phyloP scores from a whole-genome alignment of 2,113 vertebrate genomes.

The Cacatua alba region DNA sequence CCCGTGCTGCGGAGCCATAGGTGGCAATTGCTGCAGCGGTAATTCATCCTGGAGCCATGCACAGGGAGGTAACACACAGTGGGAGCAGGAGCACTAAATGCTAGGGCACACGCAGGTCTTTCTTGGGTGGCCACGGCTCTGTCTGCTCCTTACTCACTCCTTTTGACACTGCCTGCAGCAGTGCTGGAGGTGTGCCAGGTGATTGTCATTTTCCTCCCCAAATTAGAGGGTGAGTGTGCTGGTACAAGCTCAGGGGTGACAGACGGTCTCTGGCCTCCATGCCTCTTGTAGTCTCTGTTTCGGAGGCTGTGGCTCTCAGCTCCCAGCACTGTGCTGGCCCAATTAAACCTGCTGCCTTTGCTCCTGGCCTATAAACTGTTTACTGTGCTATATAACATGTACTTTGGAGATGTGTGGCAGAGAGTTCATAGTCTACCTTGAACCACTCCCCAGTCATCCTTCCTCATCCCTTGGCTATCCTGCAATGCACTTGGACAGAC shows the following conservation, averaged over 20 bases:
- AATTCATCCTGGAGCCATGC: not conserved
- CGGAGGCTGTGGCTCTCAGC: not conserved
- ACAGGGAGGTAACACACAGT: not conserved
- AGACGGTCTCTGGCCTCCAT: accelerated
- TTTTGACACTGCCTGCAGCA: not conserved
- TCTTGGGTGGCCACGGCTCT: not conserved
- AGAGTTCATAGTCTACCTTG: not conserved
- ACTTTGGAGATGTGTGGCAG: not conserved
- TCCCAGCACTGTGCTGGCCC: not conserved
- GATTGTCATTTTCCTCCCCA: not conserved
- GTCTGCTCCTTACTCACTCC: not conserved
- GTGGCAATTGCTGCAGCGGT: not conserved
- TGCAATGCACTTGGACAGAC: not conserved
- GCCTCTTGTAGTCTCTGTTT: not conserved
- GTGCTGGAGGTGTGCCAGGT: not conserved
- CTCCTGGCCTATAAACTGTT: not conserved
- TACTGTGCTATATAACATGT: not conserved
- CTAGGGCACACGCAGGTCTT: not conserved
- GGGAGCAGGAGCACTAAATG: not conserved
- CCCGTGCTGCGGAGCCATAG: not conserved
- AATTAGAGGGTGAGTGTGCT: not conserved
- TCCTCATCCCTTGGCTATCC: not conserved
- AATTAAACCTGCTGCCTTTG: not conserved
- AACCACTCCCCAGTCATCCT: not conserved
- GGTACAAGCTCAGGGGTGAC: not conserved